A percentile compares a stretch with the other conserved stretches of the same genome.
Conservation (phyloP, 2,888 invertebrate genomes). For the Gonocerus acuteangulatus region DNA sequence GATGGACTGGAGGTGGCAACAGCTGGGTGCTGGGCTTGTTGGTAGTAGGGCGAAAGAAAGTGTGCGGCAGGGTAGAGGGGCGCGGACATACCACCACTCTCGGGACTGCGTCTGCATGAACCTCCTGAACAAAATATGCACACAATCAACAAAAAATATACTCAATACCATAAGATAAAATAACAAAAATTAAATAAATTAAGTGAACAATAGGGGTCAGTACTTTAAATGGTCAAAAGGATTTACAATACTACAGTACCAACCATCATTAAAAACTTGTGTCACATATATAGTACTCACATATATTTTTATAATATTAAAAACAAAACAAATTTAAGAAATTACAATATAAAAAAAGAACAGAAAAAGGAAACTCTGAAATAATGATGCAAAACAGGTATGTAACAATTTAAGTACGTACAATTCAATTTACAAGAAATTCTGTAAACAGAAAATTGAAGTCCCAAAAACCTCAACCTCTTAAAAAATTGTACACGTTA, state of each 20-base stretch:
- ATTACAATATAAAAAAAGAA: neutral
- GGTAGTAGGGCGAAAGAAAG: conserved; percentile 62
- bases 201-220: no score
- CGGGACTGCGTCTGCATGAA: conserved; percentile 36
- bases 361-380: neutral
- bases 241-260: no score
- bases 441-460: neutral
- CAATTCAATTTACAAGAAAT: no score
- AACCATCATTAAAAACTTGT: no score
- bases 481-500: neutral
- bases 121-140: conserved; percentile 11
- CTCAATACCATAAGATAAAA: no score
- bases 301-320: no score
- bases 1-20: conserved; percentile 34
- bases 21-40: conserved; percentile 47
- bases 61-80: conserved; percentile 44
- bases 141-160: no score
- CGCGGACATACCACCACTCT: conserved; percentile 34
- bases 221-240: no score
- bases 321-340: no score
- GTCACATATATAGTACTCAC: no score
- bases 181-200: no score
- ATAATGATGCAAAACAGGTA: conserved; percentile 10
- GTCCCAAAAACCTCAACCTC: neutral
- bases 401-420: neutral